Evolutionary conservation across 1,140 invertebrate genomes (phyloP), one percentile per base, ranked within the genome.

Genomic region (Leptinotarsa defecta): DNA sequence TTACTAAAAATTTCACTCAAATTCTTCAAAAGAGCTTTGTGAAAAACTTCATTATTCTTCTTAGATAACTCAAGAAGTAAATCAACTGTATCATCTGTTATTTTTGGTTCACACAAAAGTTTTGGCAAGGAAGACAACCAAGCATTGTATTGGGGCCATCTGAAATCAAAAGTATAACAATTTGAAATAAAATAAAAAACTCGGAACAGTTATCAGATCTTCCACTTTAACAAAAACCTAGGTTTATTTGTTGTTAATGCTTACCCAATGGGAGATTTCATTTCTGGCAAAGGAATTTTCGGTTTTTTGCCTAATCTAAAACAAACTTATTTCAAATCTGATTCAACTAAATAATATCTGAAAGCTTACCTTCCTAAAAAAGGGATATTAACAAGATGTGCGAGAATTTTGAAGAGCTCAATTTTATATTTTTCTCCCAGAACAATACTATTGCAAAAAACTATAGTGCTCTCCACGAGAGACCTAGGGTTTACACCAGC

Each of bases 1-100:
- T 84, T 77, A 43, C 87, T 82, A 52, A 89, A 83, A 68, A 88
- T 86, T 75, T 87, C 83, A 3, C 87, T 86, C 62, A 89, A 79
- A 65, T 78, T 79, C 24, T 76, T 65, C n/a, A 75, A n/a, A 24
- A 79, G 75, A 20, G 73, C 73, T n/a, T 22, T 65, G 4, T 78
- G 43, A 73, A 78, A 78, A 65, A 62, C 19, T 17, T 63, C 43
- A 72, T 68, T 76, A 48, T 77, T 77, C 65, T 77, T 78, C 57
- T 76, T 75, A 19, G 74, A 75, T 27, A 78, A 43, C 22, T 74
- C 27, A n/a, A 79, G 61, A 57, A 80, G 48, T n/a, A 19, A 67
- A 13, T 43, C 43, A 43, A 78, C 24, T 20, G 43, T 71, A 3
- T 48, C 61, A 74, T 76, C 65, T 49, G 61, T 69, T 48, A 79